These are phyloP conservation scores for Brachionus paranguensis DNA, from an alignment of 1,140 invertebrate genomes.

Conservation along the genomic window DNA sequence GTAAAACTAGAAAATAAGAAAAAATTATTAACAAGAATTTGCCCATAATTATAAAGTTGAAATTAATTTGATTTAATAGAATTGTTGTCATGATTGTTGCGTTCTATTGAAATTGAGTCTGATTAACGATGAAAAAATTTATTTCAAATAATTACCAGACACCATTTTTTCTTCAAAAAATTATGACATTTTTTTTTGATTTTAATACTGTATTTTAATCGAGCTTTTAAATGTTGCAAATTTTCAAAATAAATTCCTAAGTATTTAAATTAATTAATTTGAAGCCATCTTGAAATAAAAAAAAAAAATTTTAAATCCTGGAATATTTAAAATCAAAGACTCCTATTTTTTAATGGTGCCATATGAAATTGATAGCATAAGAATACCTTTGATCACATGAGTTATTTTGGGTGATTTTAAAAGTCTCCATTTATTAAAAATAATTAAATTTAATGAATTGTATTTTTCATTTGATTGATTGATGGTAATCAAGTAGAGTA, in stretches of 20 bases:
- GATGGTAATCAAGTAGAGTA: background rate
- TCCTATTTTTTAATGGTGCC: background rate
- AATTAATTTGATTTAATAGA: too few species aligned
- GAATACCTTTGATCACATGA: constrained; percentile 1
- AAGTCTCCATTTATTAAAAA: constrained; percentile 26
- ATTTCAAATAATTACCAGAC: too few species aligned
- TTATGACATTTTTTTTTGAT: too few species aligned
- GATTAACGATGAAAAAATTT: too few species aligned
- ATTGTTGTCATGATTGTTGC: too few species aligned
- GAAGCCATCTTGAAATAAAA: background rate
- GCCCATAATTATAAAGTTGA: too few species aligned
- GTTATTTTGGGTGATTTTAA: background rate
- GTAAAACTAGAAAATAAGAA: too few species aligned
- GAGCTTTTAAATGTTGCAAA: background rate
- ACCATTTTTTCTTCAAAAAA: too few species aligned
- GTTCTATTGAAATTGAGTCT: too few species aligned
- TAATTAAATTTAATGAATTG: constrained; percentile 13
- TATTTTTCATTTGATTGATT: constrained; percentile 26
- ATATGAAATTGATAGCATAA: background rate
- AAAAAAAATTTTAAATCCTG: background rate
- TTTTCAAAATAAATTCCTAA: background rate
- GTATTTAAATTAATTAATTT: background rate
- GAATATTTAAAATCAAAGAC: background rate
- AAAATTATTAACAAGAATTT: too few species aligned
- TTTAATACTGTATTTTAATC: too few species aligned